Conservation (phyloP, 2,888 invertebrate species). For the Meteorus colon region DNA sequence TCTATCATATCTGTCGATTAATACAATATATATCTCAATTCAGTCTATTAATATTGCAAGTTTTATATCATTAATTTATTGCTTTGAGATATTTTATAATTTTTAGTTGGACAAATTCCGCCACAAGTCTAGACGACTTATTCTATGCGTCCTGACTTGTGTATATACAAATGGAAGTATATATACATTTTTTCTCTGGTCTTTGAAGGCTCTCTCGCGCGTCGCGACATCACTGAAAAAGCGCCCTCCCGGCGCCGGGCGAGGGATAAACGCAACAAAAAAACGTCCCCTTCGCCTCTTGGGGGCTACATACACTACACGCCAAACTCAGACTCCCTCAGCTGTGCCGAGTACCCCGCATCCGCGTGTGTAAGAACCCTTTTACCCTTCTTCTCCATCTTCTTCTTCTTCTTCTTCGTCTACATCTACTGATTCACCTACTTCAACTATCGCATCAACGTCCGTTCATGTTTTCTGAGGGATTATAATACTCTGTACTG, state of each 20-base stretch:
- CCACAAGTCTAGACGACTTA: background rate
- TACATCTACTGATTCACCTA: background rate
- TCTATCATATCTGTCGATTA: slow-evolving; percentile 4
- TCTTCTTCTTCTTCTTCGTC: background rate
- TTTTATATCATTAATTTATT: background rate
- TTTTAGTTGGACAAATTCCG: background rate
- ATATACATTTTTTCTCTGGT: slow-evolving; percentile 12
- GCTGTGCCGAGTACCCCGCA: slow-evolving; percentile 7
- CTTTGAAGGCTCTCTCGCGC: slow-evolving; percentile 49
- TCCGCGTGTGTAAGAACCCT: slow-evolving; percentile 26
- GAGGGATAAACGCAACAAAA: slow-evolving; percentile 62
- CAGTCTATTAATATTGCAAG: background rate
- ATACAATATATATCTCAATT: slow-evolving; percentile 14
- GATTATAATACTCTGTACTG: slow-evolving; percentile 39
- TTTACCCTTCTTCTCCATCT: slow-evolving; percentile 29
- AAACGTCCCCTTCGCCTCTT: slow-evolving; percentile 57
- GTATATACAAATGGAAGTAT: background rate
- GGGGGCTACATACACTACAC: slow-evolving; percentile 45
- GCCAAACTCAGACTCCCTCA: slow-evolving; percentile 31
- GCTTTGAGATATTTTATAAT: background rate
- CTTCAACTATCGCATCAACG: slow-evolving; percentile 42
- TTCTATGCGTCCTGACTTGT: background rate
- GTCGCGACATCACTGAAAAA: slow-evolving; percentile 58
- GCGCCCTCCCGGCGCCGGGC: slow-evolving; percentile 62
- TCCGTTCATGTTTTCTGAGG: slow-evolving; percentile 36